Evolutionary conservation across 2,888 invertebrate genomes (phyloP).

Genomic region (Diadromus collaris): DNA sequence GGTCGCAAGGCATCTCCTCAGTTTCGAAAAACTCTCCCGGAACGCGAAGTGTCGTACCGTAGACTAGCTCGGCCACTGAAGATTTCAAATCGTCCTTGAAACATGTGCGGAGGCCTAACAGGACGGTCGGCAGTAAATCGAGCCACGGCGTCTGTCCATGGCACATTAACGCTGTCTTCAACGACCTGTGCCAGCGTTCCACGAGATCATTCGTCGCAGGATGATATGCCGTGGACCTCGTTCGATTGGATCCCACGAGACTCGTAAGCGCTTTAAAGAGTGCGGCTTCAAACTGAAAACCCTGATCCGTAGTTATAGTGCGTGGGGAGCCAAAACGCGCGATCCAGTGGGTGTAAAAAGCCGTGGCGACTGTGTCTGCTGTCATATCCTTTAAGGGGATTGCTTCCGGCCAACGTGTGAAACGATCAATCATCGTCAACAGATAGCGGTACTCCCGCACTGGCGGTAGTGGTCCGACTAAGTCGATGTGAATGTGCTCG

Average conservation of each 20-base stretch:
- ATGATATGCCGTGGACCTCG: conserved; percentile 59
- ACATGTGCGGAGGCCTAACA: conserved; percentile 57
- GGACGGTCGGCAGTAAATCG: conserved; percentile 59
- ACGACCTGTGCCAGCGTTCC: conserved; percentile 68
- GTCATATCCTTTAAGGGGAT: neutral
- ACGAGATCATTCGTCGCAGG: conserved; percentile 60
- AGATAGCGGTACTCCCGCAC: neutral
- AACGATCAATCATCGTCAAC: neutral
- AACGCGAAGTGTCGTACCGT: conserved; percentile 54
- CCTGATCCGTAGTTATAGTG: conserved; percentile 63
- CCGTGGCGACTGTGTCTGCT: conserved; percentile 55
- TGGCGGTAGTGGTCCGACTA: neutral
- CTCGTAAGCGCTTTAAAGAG: too few relatives aligned
- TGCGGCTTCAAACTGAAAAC: conserved; percentile 65
- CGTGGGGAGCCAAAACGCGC: conserved; percentile 63
- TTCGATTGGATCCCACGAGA: conserved; percentile 56
- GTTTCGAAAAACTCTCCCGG: conserved; percentile 49
- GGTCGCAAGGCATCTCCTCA: conserved; percentile 7
- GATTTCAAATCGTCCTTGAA: too few relatives aligned
- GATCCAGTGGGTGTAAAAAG: conserved; percentile 34
- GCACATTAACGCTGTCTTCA: conserved; percentile 68
- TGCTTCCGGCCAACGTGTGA: neutral
- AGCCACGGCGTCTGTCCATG: conserved; percentile 54
- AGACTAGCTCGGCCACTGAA: conserved; percentile 61
- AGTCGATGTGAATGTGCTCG: neutral